Conservation (phyloP, 2,888 invertebrate genomes). For the Notocelia uddmanniana region DNA sequence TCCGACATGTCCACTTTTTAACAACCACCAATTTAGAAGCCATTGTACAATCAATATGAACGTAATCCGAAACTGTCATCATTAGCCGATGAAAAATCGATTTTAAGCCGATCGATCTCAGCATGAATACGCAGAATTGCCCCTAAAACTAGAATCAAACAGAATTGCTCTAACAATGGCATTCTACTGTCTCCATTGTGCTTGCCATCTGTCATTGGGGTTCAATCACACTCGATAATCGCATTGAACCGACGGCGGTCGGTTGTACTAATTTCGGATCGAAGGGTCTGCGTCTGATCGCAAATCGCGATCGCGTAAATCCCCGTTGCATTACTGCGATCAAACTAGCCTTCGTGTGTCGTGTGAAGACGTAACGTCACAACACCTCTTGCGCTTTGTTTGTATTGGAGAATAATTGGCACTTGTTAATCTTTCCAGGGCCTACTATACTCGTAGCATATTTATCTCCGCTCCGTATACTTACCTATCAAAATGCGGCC, state of each 20-base stretch:
- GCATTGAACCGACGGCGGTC: constrained; percentile 63
- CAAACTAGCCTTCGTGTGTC: constrained; percentile 3
- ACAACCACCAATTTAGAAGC: constrained; percentile 53
- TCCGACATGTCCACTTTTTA: constrained; percentile 46
- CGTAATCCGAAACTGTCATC: constrained; percentile 61
- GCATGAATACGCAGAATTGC: constrained; percentile 77
- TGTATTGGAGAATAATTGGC: not conserved
- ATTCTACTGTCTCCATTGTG: constrained; percentile 66
- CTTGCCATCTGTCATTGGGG: constrained; percentile 80
- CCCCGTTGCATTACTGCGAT: constrained; percentile 17
- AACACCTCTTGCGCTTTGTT: not conserved
- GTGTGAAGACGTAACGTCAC: not conserved
- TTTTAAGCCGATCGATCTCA: constrained; percentile 54
- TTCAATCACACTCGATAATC: constrained; percentile 74
- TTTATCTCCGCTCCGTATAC: not conserved
- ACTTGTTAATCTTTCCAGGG: not conserved
- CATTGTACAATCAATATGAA: constrained; percentile 53
- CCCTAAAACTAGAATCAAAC: constrained; percentile 70
- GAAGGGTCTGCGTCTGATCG: constrained; percentile 26
- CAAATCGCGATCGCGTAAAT: constrained; percentile 22
- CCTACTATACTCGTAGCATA: not conserved
- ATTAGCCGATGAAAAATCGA: constrained; percentile 65
- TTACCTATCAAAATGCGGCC: not conserved
- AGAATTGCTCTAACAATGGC: constrained; percentile 73
- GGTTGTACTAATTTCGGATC: constrained; percentile 69